These are phyloP conservation scores for Trematomus bernacchii DNA, from an alignment of 2,797 vertebrate species.

Conservation along the genomic window DNA sequence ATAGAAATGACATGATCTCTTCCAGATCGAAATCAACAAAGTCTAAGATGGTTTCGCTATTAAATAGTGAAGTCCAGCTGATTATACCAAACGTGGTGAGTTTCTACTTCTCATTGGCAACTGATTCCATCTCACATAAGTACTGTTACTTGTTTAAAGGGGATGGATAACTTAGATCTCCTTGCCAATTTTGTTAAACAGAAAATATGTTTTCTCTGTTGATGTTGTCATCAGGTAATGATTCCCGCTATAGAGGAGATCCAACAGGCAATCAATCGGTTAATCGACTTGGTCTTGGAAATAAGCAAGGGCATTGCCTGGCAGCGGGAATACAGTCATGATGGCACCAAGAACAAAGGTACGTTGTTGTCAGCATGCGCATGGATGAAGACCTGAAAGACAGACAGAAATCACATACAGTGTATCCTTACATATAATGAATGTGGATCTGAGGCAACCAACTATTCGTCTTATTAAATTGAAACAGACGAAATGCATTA, in stretches of 20 bases:
- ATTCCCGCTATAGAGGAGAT: slow-evolving; percentile 86
- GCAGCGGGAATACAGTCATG: slow-evolving; percentile 73
- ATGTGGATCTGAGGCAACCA: background rate
- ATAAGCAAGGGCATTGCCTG: slow-evolving; percentile 86
- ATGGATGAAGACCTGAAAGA: background rate
- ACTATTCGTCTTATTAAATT: background rate
- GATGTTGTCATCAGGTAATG: slow-evolving; percentile 78
- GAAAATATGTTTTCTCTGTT: background rate
- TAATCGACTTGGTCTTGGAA: slow-evolving; percentile 84
- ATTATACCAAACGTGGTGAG: slow-evolving; percentile 84
- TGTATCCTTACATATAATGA: background rate
- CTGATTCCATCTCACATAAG: background rate
- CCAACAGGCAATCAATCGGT: slow-evolving; percentile 83
- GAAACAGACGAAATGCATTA: background rate
- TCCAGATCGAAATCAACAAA: slow-evolving; percentile 59
- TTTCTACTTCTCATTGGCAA: background rate
- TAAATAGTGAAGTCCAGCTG: slow-evolving; percentile 86
- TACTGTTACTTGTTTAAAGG: background rate
- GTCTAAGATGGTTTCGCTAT: slow-evolving; percentile 68
- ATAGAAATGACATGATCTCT: slow-evolving; percentile 31
- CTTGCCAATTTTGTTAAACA: background rate
- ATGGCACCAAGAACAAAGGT: slow-evolving; percentile 31
- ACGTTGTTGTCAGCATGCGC: slow-evolving; percentile 7
- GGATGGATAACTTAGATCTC: background rate
- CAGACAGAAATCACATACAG: background rate